These are phyloP conservation scores for Sarcophaga rosellei DNA, from an alignment of 2,888 invertebrate species.

Conservation along the genomic window DNA sequence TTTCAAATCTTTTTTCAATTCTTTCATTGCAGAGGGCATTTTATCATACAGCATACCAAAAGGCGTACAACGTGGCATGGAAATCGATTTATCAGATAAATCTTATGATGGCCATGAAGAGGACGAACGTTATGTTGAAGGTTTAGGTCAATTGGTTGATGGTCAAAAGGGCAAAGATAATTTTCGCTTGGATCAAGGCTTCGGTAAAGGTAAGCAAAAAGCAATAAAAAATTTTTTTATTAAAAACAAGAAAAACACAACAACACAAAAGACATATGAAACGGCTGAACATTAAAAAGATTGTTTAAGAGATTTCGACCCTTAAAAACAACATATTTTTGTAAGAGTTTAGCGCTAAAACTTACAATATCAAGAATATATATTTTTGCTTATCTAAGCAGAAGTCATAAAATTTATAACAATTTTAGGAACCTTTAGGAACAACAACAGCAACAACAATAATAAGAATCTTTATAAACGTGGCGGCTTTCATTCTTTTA, in stretches of 20 bases:
- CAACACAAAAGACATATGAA: not conserved
- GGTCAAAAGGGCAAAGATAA: conserved; percentile 88
- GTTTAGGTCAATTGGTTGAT: conserved; percentile 90
- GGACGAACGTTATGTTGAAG: conserved; percentile 84
- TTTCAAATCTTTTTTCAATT: not conserved
- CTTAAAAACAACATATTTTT: not conserved
- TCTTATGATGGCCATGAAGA: conserved; percentile 89
- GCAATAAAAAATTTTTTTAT: conserved; percentile 7
- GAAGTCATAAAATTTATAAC: conserved; percentile 40
- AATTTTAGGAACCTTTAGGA: conserved; percentile 28
- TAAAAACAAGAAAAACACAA: not conserved
- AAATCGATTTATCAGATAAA: conserved; percentile 89
- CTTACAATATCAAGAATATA: not conserved
- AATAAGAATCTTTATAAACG: not conserved
- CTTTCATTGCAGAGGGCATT: conserved; percentile 84
- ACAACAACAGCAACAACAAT: not conserved
- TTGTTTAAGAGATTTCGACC: not conserved
- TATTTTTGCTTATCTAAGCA: conserved; percentile 30
- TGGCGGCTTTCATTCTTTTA: not conserved
- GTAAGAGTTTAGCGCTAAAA: not conserved
- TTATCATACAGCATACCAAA: conserved; percentile 90
- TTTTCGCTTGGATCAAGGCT: conserved; percentile 86
- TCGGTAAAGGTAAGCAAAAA: conserved; percentile 84
- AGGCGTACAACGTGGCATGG: conserved; percentile 86
- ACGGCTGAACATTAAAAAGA: not conserved